Evolutionary conservation across 2,888 invertebrate genomes (phyloP).

Genomic region (Baccha elongata): DNA sequence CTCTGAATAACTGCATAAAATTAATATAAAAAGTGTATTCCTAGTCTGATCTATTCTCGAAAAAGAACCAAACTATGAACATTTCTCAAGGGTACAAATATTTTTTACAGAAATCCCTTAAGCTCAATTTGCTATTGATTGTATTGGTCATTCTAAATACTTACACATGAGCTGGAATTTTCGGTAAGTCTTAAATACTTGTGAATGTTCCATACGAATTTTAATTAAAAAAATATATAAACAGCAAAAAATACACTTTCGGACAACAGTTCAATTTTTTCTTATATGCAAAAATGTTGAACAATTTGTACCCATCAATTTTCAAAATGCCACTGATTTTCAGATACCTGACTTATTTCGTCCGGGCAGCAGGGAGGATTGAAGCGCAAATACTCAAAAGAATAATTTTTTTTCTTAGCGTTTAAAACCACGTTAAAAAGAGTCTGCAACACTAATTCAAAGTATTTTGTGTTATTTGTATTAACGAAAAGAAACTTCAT

Average conservation of each 20-base stretch:
- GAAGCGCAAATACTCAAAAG: conserved; percentile 65
- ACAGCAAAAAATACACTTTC: conserved; percentile 74
- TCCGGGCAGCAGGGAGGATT: conserved; percentile 79
- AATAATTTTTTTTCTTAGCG: conserved; percentile 62
- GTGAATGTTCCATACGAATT: conserved; percentile 75
- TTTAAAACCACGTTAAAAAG: conserved; percentile 72
- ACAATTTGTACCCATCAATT: conserved; percentile 73
- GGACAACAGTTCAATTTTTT: conserved; percentile 66
- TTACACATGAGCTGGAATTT: conserved; percentile 81
- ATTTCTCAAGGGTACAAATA: conserved; percentile 85
- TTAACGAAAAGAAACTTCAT: conserved; percentile 73
- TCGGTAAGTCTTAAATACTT: conserved; percentile 82
- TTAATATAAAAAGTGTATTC: conserved; percentile 48
- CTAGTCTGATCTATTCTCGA: conserved; percentile 71
- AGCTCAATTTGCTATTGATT: conserved; percentile 82
- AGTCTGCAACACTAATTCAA: conserved; percentile 75
- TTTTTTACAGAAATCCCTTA: conserved; percentile 89
- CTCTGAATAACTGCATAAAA: conserved; percentile 38
- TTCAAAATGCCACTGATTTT: conserved; percentile 82
- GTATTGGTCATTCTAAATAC: conserved; percentile 82
- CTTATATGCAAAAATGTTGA: conserved; percentile 69
- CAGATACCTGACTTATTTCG: conserved; percentile 82
- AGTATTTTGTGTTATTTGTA: conserved; percentile 73
- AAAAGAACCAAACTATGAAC: conserved; percentile 75
- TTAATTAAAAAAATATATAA: conserved; percentile 75